These are phyloP conservation scores for Perca schrenkii DNA, from an alignment of 2,113 vertebrate genomes.

Conservation along the genomic window DNA sequence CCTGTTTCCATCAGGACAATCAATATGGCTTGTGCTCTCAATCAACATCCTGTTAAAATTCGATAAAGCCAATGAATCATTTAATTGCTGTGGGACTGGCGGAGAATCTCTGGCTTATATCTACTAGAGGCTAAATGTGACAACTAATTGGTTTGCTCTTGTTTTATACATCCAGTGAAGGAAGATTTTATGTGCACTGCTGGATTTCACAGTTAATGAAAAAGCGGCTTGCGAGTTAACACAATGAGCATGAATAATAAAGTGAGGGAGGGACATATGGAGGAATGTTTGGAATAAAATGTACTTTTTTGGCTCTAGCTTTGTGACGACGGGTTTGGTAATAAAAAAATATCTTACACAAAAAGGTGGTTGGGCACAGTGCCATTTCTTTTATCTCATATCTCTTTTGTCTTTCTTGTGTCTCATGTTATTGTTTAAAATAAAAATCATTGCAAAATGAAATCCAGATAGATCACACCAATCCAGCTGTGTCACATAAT, in stretches of 20 bases:
- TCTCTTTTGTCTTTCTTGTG: neutral
- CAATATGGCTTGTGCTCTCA: constrained; percentile 86
- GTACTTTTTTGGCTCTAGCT: constrained; percentile 18
- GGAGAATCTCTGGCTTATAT: constrained; percentile 75
- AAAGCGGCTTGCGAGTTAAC: constrained; percentile 44
- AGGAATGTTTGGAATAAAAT: constrained; percentile 45
- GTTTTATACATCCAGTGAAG: constrained; percentile 71
- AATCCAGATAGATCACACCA: constrained; percentile 11
- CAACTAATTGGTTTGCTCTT: constrained; percentile 72
- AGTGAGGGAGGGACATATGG: constrained; percentile 22
- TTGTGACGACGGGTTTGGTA: neutral
- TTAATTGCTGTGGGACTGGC: constrained; percentile 83
- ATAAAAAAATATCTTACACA: constrained; percentile 2
- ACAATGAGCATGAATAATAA: constrained; percentile 59
- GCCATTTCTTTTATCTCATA: neutral
- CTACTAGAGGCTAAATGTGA: constrained; percentile 76
- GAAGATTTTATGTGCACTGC: constrained; percentile 57
- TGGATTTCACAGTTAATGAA: constrained; percentile 61
- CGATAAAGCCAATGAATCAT: constrained; percentile 85
- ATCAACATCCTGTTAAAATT: constrained; percentile 86
- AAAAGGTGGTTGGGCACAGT: neutral
- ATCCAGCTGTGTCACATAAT: constrained; percentile 3
- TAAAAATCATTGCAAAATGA: constrained; percentile 14
- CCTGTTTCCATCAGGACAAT: constrained; percentile 88
- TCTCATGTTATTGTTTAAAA: constrained; percentile 12